These are phyloP conservation scores for Arctopsyche grandis DNA, from an alignment of 1,140 invertebrate species.

Conservation along the genomic window DNA sequence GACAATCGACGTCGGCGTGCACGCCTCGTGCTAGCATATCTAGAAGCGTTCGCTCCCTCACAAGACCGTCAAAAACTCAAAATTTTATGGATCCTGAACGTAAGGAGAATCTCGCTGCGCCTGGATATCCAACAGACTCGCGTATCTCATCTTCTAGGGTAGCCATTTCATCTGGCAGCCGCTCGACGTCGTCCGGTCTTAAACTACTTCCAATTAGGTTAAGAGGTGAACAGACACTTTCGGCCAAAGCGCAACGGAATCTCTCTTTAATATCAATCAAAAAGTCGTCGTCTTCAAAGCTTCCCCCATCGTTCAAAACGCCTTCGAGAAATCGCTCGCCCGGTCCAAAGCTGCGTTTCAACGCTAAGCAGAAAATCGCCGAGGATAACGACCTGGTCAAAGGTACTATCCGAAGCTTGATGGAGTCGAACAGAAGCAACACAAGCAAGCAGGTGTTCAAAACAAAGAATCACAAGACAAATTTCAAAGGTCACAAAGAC, in stretches of 20 bases:
- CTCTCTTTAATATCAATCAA: constrained; percentile 50
- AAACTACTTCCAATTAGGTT: constrained; percentile 32
- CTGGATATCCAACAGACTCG: constrained; percentile 13
- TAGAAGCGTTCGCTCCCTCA: constrained; percentile 6
- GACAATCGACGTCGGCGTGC: constrained; percentile 38
- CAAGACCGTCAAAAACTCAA: constrained; percentile 27
- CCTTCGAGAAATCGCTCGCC: constrained; percentile 41
- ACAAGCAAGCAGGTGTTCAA: constrained; percentile 40
- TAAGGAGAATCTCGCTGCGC: constrained; percentile 45
- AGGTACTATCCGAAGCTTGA: constrained; percentile 34
- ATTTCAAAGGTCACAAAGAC: constrained; percentile 37
- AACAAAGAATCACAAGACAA: constrained; percentile 32
- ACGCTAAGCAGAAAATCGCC: constrained; percentile 41
- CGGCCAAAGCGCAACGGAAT: constrained; percentile 46
- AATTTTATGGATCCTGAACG: constrained; percentile 35
- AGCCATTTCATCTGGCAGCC: constrained; percentile 4
- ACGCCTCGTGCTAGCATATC: constrained; percentile 22
- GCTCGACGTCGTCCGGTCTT: constrained; percentile 16
- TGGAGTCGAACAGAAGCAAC: constrained; percentile 47
- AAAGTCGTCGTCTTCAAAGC: constrained; percentile 43
- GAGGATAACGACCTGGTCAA: constrained; percentile 34
- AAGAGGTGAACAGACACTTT: constrained; percentile 32
- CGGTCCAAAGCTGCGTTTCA: constrained; percentile 33
- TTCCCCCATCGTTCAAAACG: constrained; percentile 30
- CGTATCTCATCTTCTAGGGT: constrained; percentile 24